A percentile compares a stretch with the other conserved stretches of the same genome.
phyloP scores from a whole-genome alignment of 2,113 vertebrate species.

The Pseudorhombus dupliciocellatus region DNA sequence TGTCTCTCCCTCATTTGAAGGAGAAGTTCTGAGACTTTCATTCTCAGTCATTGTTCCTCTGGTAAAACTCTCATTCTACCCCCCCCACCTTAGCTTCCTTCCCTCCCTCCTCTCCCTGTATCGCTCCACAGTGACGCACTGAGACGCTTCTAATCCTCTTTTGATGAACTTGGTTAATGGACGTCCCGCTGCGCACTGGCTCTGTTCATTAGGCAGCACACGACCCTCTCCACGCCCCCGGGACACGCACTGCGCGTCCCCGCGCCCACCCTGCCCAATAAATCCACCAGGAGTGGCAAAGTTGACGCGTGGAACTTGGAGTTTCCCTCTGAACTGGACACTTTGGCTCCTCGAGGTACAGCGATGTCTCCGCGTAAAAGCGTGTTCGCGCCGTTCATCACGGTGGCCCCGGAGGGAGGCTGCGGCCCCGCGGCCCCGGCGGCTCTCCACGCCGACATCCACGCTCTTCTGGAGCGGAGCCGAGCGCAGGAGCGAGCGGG shows the following conservation, averaged over 20 bases:
- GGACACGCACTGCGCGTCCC: slow-evolving; percentile 44
- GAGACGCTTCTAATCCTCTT: slow-evolving; percentile 82
- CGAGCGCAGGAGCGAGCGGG: slow-evolving; percentile 36
- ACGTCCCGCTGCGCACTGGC: slow-evolving; percentile 73
- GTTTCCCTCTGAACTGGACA: no score
- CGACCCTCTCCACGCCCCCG: slow-evolving; percentile 79
- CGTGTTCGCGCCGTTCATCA: slow-evolving; percentile 37
- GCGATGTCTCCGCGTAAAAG: slow-evolving; percentile 67
- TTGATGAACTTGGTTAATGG: slow-evolving; percentile 83
- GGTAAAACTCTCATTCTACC: no score
- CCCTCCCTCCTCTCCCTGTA: not conserved
- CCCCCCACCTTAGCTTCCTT: not conserved
- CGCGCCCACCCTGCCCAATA: slow-evolving; percentile 51
- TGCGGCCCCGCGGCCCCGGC: slow-evolving; percentile 12
- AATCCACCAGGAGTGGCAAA: slow-evolving; percentile 54
- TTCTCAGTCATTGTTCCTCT: no score
- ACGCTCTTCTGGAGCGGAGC: slow-evolving; percentile 54
- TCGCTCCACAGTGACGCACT: slow-evolving; percentile 9
- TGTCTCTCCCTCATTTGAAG: no score
- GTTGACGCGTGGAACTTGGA: not conserved
- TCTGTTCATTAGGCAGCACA: slow-evolving; percentile 75
- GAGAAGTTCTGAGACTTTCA: no score
- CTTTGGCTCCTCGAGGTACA: not conserved
- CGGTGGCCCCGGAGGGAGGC: slow-evolving; percentile 23
- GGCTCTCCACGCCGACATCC: slow-evolving; percentile 44